A percentile compares a stretch with the other conserved stretches of the same genome.
Evolutionary conservation across 2,797 vertebrate genomes (phyloP).

Genomic region (Onychomys leucogaster): DNA sequence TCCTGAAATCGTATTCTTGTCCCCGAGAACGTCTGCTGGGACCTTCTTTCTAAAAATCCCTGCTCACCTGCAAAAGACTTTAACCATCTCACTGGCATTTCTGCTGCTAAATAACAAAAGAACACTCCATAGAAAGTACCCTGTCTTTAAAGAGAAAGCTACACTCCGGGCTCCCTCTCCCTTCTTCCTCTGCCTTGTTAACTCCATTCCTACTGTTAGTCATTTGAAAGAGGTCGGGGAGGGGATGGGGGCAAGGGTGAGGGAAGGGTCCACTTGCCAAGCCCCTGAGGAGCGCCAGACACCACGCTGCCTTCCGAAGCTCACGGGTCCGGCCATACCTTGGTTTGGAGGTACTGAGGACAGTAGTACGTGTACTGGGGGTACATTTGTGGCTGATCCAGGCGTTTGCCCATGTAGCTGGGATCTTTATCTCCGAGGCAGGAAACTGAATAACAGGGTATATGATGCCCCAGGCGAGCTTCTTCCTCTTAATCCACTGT

Average conservation of each 20-base stretch:
- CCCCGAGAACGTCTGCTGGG: conserved; percentile 72
- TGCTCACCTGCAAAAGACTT: conserved; percentile 79
- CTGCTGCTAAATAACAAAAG: conserved; percentile 81
- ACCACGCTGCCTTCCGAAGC: conserved; percentile 64
- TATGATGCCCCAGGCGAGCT: conserved; percentile 89
- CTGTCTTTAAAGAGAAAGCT: conserved; percentile 67
- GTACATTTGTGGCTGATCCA: conserved; percentile 99
- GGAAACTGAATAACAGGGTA: conserved; percentile 92
- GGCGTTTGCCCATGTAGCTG: conserved; percentile 99
- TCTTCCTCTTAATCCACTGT: conserved; percentile 87
- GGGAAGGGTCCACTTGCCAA: conserved; percentile 74
- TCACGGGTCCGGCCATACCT: conserved; percentile 88
- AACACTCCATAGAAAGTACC: conserved; percentile 81
- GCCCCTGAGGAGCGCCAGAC: conserved; percentile 75
- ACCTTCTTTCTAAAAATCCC: conserved; percentile 62
- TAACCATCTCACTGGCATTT: conserved; percentile 30
- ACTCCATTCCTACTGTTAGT: conserved; percentile 79
- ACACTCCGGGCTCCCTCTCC: not conserved
- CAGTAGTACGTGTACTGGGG: conserved; percentile 99
- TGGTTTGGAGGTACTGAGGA: conserved; percentile 98
- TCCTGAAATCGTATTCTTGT: conserved; percentile 66
- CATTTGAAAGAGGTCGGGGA: conserved; percentile 72
- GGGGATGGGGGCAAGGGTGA: conserved; percentile 52
- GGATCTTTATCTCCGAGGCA: conserved; percentile 95
- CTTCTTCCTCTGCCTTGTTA: conserved; percentile 74